Conservation (phyloP, 2,797 vertebrate genomes). For the Artibeus lituratus region DNA sequence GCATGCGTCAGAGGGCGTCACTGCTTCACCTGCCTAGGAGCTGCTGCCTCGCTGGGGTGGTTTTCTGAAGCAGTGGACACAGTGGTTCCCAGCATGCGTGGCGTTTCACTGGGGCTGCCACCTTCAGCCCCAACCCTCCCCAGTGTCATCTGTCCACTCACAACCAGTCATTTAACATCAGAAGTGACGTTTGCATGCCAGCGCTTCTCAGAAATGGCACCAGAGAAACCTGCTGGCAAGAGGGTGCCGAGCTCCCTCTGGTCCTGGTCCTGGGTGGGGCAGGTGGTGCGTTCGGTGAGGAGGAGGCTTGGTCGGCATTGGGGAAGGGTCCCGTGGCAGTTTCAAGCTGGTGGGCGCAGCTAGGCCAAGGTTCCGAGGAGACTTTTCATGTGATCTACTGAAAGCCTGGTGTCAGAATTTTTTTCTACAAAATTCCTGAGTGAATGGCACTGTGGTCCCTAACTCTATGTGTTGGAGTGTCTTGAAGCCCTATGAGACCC, state of each 20-base stretch:
- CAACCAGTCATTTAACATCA: background rate
- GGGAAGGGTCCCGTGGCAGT: background rate
- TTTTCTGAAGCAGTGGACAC: too few species aligned
- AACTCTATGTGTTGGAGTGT: background rate
- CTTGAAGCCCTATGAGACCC: background rate
- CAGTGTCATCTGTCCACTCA: background rate
- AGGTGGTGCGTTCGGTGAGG: background rate
- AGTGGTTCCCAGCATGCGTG: background rate
- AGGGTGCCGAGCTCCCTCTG: background rate
- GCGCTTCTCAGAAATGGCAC: background rate
- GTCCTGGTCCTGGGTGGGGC: accelerated
- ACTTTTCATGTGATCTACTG: background rate
- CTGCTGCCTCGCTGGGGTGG: too few species aligned
- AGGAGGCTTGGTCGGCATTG: background rate
- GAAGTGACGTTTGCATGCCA: background rate
- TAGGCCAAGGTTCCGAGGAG: background rate
- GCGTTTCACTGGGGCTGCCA: background rate
- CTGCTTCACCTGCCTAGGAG: background rate
- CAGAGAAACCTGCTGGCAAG: background rate
- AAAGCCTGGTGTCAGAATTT: background rate
- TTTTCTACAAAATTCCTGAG: background rate
- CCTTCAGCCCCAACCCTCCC: background rate
- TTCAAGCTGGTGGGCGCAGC: background rate
- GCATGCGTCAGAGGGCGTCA: accelerated
- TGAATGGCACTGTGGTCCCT: background rate